Base-by-base conservation (phyloP, 2,113 vertebrate genomes). In the Deroptyus accipitrinus region DNA sequence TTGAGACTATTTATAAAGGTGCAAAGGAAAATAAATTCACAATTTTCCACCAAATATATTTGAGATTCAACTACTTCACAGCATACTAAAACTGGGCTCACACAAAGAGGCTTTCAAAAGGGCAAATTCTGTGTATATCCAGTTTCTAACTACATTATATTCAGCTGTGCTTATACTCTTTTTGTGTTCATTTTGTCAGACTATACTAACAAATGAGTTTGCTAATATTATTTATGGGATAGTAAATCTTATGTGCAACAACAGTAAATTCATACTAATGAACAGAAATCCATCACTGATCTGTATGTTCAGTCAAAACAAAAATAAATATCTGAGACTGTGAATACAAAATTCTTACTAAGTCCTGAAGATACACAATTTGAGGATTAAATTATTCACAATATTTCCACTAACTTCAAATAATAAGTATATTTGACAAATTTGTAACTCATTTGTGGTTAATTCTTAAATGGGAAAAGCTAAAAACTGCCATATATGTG, bases 271-370 rank as follows among this genome's bases (percentile, higher is more conserved):
- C 95, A 96, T 97, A 83, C 70, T 95, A 96, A 96, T 96, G 92
- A 96, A 88, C 76, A 94, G 92, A 94, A 96, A 96, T 97, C 90
- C 94, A 92, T 95, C 95, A 97, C 92, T 78, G 95, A 96, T 94
- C 80, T 94, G 83, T 86, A 76, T 76, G 76, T 92, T 96, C 92
- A 95, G 88, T 90, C 90, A 94, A 96, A 95, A 96, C 94, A 95
- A 95, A 96, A 94, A 90, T 86, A 96, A 96, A 96, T 90, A 95
- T 93, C 62, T 31, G 30, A 84, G 88, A 41, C 77, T 88, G 39
- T 55, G 73, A 95, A 88, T 94, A 92, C 64, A 44, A 92, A 86
- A 76, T 82, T 94, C 73, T 73, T 92, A 86, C 48, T 79, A 92
- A 78, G 86, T 81, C 61, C 83, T 73, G 55, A 49, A 92, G 68